phyloP scores from a whole-genome alignment of 2,797 vertebrate species.

The Graptemys geographica region DNA sequence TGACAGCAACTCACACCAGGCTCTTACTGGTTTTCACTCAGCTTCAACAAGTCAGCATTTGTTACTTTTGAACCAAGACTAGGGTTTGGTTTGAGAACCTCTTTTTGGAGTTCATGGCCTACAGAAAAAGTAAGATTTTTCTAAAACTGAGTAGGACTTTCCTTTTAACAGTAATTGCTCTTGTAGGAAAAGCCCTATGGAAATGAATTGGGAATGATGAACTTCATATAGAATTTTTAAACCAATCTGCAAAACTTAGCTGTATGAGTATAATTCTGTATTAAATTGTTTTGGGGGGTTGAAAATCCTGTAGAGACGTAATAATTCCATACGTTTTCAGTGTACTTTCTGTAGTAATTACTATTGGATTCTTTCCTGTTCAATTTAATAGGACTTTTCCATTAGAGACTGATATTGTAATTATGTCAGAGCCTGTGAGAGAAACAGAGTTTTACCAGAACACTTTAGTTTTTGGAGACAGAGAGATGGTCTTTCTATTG shows the following conservation, averaged over 20 bases:
- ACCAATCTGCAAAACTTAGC: not conserved
- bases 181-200: not conserved
- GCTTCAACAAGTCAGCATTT: not conserved
- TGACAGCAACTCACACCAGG: not conserved
- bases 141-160: not conserved
- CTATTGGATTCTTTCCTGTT: not conserved
- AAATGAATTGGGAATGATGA: not conserved
- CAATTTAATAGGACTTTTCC: not conserved
- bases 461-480: conserved; percentile 35
- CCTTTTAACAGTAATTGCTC: not conserved
- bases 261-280: not conserved
- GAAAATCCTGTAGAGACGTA: not conserved
- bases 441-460: not conserved
- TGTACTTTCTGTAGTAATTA: not conserved
- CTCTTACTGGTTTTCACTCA: not conserved
- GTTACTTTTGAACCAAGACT: not conserved
- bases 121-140: not conserved
- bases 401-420: conserved; percentile 9
- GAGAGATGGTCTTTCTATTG: not conserved
- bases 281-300: not conserved
- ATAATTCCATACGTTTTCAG: not conserved
- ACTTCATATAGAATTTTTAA: not conserved
- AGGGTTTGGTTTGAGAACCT: not conserved
- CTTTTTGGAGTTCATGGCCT: not conserved
- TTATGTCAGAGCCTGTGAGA: conserved; percentile 1